Conservation (phyloP, 35 echinoderm and acorn worm genomes). For the Acanthaster planci region DNA sequence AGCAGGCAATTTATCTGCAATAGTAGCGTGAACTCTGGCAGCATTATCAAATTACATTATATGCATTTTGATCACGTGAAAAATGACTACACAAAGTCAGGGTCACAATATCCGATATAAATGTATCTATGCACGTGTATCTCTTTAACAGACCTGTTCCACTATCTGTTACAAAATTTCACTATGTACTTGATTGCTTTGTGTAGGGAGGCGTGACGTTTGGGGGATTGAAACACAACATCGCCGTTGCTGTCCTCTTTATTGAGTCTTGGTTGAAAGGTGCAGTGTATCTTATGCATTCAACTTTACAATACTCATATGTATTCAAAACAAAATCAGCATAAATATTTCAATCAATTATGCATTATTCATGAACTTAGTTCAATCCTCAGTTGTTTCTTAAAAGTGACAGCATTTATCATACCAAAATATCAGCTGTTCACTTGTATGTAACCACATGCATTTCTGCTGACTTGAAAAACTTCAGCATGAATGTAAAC, state of each 20-base stretch:
- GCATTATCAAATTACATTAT: neutral
- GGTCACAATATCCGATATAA: neutral
- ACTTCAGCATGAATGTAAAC: too few species aligned
- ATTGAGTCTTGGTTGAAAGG: constrained; percentile 69
- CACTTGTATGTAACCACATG: too few species aligned
- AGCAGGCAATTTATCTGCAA: too few species aligned
- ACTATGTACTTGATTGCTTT: neutral
- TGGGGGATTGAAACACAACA: constrained; percentile 66
- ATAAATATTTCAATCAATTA: neutral
- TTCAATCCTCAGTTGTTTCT: too few species aligned
- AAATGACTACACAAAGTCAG: too few species aligned
- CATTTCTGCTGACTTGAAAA: too few species aligned
- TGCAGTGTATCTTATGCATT: neutral
- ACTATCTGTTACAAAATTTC: too few species aligned
- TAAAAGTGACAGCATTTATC: too few species aligned
- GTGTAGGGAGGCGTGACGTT: constrained; percentile 70
- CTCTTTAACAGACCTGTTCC: neutral
- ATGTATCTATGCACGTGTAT: neutral
- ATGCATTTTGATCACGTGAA: neutral
- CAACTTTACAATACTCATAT: neutral
- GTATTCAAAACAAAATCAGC: too few species aligned
- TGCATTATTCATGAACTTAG: neutral
- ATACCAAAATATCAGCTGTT: too few species aligned
- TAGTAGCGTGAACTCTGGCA: neutral
- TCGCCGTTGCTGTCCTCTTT: constrained; percentile 72